Percentiles rank a stretch among this genome's conserved stretches.
phyloP scores from a whole-genome alignment of 2,113 vertebrate genomes.

The Cettia cetti region DNA sequence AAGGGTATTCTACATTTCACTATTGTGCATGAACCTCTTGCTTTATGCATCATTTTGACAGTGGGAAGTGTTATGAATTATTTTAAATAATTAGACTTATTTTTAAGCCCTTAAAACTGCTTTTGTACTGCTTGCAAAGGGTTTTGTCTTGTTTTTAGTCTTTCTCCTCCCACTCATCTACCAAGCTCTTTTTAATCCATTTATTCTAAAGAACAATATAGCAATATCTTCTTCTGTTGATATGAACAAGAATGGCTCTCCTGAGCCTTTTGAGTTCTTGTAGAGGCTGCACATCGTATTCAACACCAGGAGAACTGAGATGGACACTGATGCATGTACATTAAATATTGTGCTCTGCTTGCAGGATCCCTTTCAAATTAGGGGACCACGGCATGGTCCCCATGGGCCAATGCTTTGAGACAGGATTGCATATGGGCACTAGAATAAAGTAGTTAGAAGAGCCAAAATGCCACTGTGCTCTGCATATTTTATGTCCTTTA shows the following conservation, averaged over 20 bases:
- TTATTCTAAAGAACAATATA: neutral
- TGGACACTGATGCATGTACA: neutral
- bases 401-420: neutral
- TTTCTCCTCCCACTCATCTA: neutral
- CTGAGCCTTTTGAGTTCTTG: neutral
- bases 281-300: neutral
- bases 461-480: conserved; percentile 44
- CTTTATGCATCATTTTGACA: neutral
- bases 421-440: neutral
- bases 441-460: conserved; percentile 38
- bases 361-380: conserved; percentile 14
- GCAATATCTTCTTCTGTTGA: neutral
- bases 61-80: conserved; percentile 11
- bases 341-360: neutral
- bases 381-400: neutral
- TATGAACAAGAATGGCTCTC: neutral
- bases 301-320: neutral
- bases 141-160: neutral
- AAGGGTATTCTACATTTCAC: neutral
- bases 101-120: neutral
- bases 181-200: neutral
- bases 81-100: conserved; percentile 29
- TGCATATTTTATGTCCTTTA: conserved; percentile 64
- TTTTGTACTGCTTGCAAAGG: neutral
- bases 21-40: neutral